Percentiles rank a stretch among this genome's conserved stretches.
These are phyloP conservation scores for Cynaeus angustus DNA, from an alignment of 2,888 invertebrate species.

Conservation along the genomic window DNA sequence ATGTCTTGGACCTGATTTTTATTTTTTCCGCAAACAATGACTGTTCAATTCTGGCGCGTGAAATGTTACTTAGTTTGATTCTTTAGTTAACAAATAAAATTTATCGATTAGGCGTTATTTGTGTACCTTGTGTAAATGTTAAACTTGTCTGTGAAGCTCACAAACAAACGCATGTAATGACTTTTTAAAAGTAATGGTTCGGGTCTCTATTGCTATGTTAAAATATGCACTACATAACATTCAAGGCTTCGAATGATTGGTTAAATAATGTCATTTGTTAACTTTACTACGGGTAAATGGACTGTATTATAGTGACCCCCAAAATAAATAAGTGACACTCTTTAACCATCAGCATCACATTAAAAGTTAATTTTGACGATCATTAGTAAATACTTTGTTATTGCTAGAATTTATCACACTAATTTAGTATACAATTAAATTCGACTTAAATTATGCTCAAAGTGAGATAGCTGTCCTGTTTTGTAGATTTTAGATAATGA, in stretches of 20 bases:
- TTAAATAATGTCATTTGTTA: conserved; percentile 38
- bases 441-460: conserved; percentile 26
- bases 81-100: conserved; percentile 32
- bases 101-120: conserved; percentile 28
- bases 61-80: conserved; percentile 20
- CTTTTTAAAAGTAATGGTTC: conserved; percentile 18
- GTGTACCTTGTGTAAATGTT: conserved; percentile 25
- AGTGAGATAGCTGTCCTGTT: conserved; percentile 19
- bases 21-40: too few species aligned
- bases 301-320: conserved; percentile 16
- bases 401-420: conserved; percentile 39
- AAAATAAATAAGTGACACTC: conserved; percentile 8
- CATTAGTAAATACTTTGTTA: conserved; percentile 19
- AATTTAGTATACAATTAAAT: conserved; percentile 28
- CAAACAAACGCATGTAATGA: conserved; percentile 34
- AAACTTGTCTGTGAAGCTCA: conserved; percentile 27
- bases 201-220: conserved; percentile 17
- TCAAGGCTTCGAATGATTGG: conserved; percentile 36
- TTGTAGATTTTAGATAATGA: conserved; percentile 49
- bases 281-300: neutral
- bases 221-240: conserved; percentile 15
- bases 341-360: conserved; percentile 7
- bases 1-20: too few species aligned
- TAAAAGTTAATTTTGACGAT: conserved; percentile 20
- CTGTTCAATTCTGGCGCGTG: neutral